A percentile compares a stretch with the other conserved stretches of the same genome.
These are phyloP conservation scores for Anomalospiza imberbis DNA, from an alignment of 2,797 vertebrate species.

Conservation along the genomic window DNA sequence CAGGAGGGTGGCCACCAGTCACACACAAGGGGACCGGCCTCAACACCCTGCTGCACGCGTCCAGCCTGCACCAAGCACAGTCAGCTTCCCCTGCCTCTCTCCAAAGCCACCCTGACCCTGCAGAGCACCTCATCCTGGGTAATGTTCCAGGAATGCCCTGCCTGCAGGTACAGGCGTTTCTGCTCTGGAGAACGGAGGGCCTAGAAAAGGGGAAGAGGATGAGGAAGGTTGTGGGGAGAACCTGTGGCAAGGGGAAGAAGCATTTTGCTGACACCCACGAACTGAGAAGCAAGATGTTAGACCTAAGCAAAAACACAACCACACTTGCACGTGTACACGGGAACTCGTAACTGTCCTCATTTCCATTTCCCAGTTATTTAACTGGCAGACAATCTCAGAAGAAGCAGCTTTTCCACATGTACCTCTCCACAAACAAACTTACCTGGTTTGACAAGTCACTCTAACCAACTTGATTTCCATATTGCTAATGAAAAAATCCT, in stretches of 20 bases:
- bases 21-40: fast-evolving
- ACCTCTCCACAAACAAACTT: background rate
- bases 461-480: background rate
- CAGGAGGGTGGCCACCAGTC: background rate
- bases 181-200: background rate
- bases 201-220: background rate
- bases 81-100: fast-evolving
- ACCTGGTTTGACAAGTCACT: background rate
- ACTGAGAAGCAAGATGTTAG: background rate
- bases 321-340: background rate
- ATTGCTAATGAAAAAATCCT: background rate
- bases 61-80: fast-evolving
- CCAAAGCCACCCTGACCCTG: fast-evolving
- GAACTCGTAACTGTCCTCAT: background rate
- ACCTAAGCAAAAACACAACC: background rate
- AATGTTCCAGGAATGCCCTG: background rate
- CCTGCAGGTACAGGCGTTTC: background rate
- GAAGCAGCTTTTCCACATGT: background rate
- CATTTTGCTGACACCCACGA: background rate
- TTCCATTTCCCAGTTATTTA: background rate
- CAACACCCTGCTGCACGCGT: background rate
- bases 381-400: background rate
- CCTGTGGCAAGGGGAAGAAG: background rate
- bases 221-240: background rate
- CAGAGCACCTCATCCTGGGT: background rate